Conservation (phyloP, 2,797 vertebrate species). For the Microctenopoma lineatum region DNA sequence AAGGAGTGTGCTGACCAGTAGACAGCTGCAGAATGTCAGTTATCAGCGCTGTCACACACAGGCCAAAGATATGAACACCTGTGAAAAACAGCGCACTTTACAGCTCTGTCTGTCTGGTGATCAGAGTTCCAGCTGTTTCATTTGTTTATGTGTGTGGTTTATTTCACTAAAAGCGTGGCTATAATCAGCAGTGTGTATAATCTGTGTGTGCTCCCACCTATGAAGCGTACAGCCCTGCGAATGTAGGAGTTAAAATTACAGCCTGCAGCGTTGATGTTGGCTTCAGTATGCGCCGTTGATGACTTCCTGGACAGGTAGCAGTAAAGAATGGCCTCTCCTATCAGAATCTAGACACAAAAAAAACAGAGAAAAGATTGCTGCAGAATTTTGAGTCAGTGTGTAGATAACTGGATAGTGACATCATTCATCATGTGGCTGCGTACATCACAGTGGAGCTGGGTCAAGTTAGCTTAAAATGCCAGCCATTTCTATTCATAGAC, state of each 20-base stretch:
- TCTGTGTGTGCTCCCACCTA: slow-evolving; percentile 82
- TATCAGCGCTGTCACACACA: slow-evolving; percentile 93
- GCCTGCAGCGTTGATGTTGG: slow-evolving; percentile 94
- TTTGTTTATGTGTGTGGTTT: background rate
- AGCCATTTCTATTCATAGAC: too few relatives aligned
- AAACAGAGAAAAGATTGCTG: background rate
- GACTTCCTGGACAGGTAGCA: slow-evolving; percentile 92
- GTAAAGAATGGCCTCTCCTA: slow-evolving; percentile 95
- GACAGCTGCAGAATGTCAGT: slow-evolving; percentile 95
- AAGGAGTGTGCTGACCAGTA: slow-evolving; percentile 93
- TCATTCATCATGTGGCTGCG: too few relatives aligned
- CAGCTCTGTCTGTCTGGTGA: too few relatives aligned
- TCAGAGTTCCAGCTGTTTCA: too few relatives aligned
- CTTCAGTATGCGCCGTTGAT: slow-evolving; percentile 87
- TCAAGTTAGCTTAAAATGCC: too few relatives aligned
- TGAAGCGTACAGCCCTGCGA: slow-evolving; percentile 93
- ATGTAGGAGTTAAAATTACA: slow-evolving; percentile 98
- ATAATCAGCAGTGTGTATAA: slow-evolving; percentile 2
- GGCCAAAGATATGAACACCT: slow-evolving; percentile 95
- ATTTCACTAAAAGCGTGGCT: background rate
- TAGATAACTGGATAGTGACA: too few relatives aligned
- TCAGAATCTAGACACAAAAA: slow-evolving; percentile 86
- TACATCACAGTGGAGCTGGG: too few relatives aligned
- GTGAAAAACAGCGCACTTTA: background rate
- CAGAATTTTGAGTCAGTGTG: too few relatives aligned